Base-by-base conservation (phyloP, 1,140 invertebrate genomes). In the Heliconius melpomene region DNA sequence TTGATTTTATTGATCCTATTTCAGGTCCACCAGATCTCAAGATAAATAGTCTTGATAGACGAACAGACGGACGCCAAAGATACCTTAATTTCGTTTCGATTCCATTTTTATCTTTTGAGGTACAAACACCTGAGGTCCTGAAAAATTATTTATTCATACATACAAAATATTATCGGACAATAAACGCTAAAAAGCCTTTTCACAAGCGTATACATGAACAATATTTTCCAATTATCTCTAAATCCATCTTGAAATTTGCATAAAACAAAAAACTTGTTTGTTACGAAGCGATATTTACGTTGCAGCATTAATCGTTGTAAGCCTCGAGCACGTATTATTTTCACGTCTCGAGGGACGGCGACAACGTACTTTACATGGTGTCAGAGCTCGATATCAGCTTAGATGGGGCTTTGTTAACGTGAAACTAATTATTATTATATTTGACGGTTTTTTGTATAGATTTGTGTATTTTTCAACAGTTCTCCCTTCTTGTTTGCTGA, bases 291-390 rank as follows among this genome's bases (percentile, higher is more conserved):
- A 79, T 79, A 79, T 79, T 79, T 79, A 50, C 74, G 79, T 46
- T 75, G 60, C 74, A 50, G 74, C 38, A 79, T 79, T 79, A 72
- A 76, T 79, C 79, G 74, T 73, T 75, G 74, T 74, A 79, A 79
- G 78, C 78, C 40, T 38, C 72, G 73, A 74, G 54, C 78, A 32
- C 13, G 72, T 79, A 74, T 74, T 79, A 74, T 74, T 79, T 79
- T 70, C 78, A 70, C 72, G 78, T 75, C 78, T 74, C 78, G 54
- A 74, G 73, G 54, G 54, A 70, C 54, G 70, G 71, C n/a, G 29
- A 73, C 72, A 66, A 40, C 13, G 54, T 60, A 74, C 57, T 74
- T 79, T 79, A 71, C 70, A 77, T 77, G 7, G 70, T 77, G 70
- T 77, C 70, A 38, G 20, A 72, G 60, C 50, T 77, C 76, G 50